These are phyloP conservation scores for Nyctibius grandis DNA, from an alignment of 2,797 vertebrate genomes.

Conservation along the genomic window DNA sequence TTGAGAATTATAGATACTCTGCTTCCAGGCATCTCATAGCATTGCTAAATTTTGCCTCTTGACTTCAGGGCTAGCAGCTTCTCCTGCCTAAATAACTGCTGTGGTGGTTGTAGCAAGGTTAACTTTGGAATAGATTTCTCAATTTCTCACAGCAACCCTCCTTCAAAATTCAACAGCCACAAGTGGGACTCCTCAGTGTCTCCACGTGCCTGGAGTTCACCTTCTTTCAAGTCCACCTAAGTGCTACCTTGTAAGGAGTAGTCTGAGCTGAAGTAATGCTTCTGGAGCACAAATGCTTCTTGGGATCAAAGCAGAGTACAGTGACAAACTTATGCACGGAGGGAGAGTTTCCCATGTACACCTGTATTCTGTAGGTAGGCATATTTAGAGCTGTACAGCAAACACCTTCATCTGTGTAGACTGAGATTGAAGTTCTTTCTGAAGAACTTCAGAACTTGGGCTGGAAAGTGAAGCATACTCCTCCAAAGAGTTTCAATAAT, in stretches of 20 bases:
- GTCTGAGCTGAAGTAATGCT: background rate
- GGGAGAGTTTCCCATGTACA: background rate
- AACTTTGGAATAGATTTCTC: background rate
- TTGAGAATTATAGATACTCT: background rate
- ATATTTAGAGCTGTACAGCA: background rate
- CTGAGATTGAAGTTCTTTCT: background rate
- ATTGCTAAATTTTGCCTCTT: background rate
- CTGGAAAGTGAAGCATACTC: background rate
- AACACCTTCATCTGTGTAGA: background rate
- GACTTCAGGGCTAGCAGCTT: background rate
- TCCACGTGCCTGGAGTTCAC: background rate
- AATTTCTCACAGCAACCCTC: background rate
- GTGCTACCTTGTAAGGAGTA: background rate
- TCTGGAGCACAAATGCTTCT: background rate
- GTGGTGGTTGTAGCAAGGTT: background rate
- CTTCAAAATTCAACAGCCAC: background rate
- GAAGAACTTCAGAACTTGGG: background rate
- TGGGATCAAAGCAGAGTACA: background rate
- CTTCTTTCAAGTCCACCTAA: background rate
- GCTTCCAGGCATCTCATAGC: background rate
- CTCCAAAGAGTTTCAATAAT: background rate
- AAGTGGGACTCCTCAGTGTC: background rate
- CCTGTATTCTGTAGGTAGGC: background rate
- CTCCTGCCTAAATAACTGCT: background rate
- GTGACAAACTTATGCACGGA: background rate